These are phyloP conservation scores for Chlorodrepanis virens DNA, from an alignment of 2,113 vertebrate genomes.

Conservation along the genomic window DNA sequence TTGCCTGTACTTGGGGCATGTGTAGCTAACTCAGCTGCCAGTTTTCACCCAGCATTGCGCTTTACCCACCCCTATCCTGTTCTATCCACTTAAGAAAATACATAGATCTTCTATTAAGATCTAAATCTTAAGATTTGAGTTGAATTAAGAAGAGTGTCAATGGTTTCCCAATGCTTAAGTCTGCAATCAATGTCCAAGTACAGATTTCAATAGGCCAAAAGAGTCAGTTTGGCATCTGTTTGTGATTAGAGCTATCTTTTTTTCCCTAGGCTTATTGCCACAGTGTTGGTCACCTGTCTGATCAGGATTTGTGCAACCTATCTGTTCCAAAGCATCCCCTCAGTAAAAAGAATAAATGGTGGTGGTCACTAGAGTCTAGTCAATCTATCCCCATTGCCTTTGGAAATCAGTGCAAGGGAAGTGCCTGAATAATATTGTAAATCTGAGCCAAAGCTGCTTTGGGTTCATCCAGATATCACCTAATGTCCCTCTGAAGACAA, in stretches of 20 bases:
- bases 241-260: background rate
- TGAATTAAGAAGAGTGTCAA: background rate
- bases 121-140: background rate
- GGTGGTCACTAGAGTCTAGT: background rate
- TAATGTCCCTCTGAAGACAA: background rate
- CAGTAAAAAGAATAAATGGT: background rate
- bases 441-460: background rate
- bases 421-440: background rate
- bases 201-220: background rate
- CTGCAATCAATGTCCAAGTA: background rate
- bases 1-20: background rate
- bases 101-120: background rate
- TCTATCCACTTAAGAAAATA: background rate
- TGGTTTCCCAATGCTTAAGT: background rate
- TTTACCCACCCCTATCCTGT: background rate
- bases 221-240: background rate
- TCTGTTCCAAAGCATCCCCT: background rate
- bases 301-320: background rate
- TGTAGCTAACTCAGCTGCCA: background rate
- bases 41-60: rapidly evolving
- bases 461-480: background rate
- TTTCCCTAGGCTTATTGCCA: rapidly evolving
- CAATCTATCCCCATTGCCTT: background rate
- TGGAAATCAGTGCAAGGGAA: background rate
- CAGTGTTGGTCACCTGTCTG: rapidly evolving